Evolutionary conservation across 2,888 invertebrate species (phyloP), one percentile per base, ranked within the genome.

Genomic region (Plemyria rubiginata): DNA sequence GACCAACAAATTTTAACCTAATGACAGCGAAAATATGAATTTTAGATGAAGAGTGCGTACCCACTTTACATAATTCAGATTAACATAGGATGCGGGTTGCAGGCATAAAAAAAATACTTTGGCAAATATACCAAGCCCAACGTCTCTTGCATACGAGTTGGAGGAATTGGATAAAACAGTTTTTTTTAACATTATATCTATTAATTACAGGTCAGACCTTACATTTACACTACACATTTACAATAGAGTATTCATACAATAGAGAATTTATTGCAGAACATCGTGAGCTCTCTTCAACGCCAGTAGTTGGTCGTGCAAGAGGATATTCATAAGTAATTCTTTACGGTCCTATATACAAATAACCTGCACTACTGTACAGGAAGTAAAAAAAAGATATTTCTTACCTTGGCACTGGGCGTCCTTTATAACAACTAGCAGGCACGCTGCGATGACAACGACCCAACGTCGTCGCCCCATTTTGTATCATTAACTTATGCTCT

Each of bases 381-480:
- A 40, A 13, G 4, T 43, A 56, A 55, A 22, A 51, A 15, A 63
- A 52, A 9, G 36, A 38, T 2, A 49, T 52, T 22, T 22, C 82
- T 81, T 73, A 92, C 92, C 92, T 91, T 92, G 92, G 81, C 91
- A 88, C 79, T 84, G 85, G 70, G 83, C 82, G 73, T 91, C 88
- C 78, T 86, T 87, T 80, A 85, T 84, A 67, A 88, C 78, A 66
- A 88, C 84, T 72, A 92, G 80, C 78, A 91, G 83, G 77, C 88
- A 86, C 74, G 90, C 88, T 67, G 90, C 86, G 74, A 91, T 84
- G 55, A 87, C 86, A 68, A 90, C 81, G 73, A 88, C 79, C 78
- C 92, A 92, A 68, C 92, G 92, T 77, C 90, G 86, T 71, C 92
- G 85, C 71, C 86, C 89, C 92, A 92, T 92, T 78, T 79, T 90